Conservation (phyloP, 1,140 invertebrate genomes). For the Drosophila yakuba region DNA sequence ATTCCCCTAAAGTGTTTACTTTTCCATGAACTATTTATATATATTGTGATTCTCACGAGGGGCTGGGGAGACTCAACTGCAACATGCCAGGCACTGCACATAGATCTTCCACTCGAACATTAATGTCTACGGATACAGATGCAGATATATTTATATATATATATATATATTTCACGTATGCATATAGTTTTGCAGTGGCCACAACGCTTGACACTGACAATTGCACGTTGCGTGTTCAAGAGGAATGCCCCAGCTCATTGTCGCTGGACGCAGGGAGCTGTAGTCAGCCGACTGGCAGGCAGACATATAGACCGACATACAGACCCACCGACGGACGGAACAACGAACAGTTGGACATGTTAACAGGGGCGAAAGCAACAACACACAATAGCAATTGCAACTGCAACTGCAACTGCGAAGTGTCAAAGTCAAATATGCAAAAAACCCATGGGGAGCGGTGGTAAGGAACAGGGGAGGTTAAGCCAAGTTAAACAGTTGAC, state of each 20-base stretch:
- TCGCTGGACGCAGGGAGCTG: constrained; percentile 30
- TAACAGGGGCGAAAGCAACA: constrained; percentile 57
- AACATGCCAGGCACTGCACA: constrained; percentile 1
- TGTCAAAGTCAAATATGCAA: constrained; percentile 77
- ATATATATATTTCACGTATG: constrained; percentile 4
- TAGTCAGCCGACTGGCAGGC: constrained; percentile 20
- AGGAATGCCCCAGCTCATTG: constrained; percentile 41
- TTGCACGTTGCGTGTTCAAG: constrained; percentile 76
- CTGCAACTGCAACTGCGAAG: constrained; percentile 75
- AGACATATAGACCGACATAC: constrained; percentile 12
- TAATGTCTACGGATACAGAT: constrained; percentile 14
- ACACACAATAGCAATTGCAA: constrained; percentile 60
- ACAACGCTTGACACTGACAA: constrained; percentile 68
- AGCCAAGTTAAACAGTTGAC: constrained; percentile 77
- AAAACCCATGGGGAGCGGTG: constrained; percentile 24
- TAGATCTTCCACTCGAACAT: background rate
- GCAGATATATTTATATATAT: background rate
- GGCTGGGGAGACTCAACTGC: background rate
- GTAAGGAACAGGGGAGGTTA: constrained; percentile 3
- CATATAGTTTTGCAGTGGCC: constrained; percentile 45
- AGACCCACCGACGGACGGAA: constrained; percentile 34
- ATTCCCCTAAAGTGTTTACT: too few species aligned
- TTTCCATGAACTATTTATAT: too few species aligned
- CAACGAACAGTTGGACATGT: constrained; percentile 52
- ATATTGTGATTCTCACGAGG: background rate